These are phyloP conservation scores for Macquaria australasica DNA, from an alignment of 2,113 vertebrate species.

Conservation along the genomic window DNA sequence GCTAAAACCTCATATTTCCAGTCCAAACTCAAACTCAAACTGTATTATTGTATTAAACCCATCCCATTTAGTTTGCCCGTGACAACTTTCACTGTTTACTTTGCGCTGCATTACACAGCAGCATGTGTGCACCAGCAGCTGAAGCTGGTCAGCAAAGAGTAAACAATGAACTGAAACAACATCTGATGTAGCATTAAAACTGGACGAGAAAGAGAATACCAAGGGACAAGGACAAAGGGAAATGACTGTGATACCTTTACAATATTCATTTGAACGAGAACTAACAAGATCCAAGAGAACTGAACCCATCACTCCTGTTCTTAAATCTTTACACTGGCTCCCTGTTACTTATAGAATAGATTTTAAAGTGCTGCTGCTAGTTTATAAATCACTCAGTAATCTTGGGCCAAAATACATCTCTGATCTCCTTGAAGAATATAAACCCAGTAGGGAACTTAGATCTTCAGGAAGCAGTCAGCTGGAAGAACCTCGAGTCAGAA, in stretches of 20 bases:
- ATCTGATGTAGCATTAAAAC: background rate
- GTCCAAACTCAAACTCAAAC: background rate
- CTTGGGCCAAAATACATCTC: no score
- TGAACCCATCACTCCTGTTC: no score
- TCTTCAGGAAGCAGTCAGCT: no score
- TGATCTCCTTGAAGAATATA: no score
- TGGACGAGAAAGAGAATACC: background rate
- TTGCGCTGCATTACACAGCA: background rate
- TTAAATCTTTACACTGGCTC: no score
- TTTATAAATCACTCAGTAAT: no score
- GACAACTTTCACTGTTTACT: background rate
- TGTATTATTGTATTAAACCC: background rate
- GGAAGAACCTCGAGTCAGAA: no score
- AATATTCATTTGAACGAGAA: background rate
- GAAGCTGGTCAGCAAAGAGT: background rate
- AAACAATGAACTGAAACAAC: conserved; percentile 14
- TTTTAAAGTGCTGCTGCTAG: no score
- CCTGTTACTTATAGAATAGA: no score
- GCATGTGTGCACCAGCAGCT: background rate
- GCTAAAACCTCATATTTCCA: background rate
- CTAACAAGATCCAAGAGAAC: no score
- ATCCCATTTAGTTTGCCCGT: background rate
- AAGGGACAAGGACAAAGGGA: background rate
- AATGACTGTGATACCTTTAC: background rate
- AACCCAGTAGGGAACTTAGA: no score